Base-by-base conservation (phyloP, 2,888 invertebrate species). In the Lacanobia wlatinum region DNA sequence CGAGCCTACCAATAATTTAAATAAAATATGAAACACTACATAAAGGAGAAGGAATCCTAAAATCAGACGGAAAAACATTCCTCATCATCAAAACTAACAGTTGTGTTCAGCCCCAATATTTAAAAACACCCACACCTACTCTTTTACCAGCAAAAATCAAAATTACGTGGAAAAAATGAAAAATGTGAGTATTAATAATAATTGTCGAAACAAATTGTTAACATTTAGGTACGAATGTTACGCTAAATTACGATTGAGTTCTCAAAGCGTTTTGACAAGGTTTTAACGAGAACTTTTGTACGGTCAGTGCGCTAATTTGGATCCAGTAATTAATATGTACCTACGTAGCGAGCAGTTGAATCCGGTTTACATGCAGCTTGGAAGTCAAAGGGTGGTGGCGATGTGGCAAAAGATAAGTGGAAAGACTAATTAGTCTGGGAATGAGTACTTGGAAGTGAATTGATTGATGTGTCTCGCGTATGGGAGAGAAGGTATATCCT, bases 321-420 rank as follows among this genome's bases (percentile, higher is more conserved):
- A 90, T 92, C 87, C 88, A 90, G 93, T 94, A 95, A 95, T 95
- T 94, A 95, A 94, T 94, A 92, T 92, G 90, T 92, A 90, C 90
- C 83, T 80, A 63, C 73, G 72, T 73, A 80, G 76, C 76, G 71
- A 78, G 74, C 74, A 66, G 71, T 82, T 73, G 74, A 75, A 82
- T 74, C 73, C 80, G 74, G 64, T 34, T 9, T n/a, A 73, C 82
- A 63, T 61, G 52, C 58, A 84, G 43, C 28, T 65, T 6, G 18
- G 72, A 82, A 73, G 52, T 61, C 12, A 70, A 80, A 80, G 69
- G 66, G 70, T 76, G 48, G 34, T 10, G 61, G 66, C 62, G 83
- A 86, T 78, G 63, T 62, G 84, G 80, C 46, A 82, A 64, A 23
- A 48, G 12, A 40, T 46, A 53, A 5, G 2, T 0, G 9, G 1